phyloP scores from a whole-genome alignment of 2,888 invertebrate species.

The Troilus luridus region DNA sequence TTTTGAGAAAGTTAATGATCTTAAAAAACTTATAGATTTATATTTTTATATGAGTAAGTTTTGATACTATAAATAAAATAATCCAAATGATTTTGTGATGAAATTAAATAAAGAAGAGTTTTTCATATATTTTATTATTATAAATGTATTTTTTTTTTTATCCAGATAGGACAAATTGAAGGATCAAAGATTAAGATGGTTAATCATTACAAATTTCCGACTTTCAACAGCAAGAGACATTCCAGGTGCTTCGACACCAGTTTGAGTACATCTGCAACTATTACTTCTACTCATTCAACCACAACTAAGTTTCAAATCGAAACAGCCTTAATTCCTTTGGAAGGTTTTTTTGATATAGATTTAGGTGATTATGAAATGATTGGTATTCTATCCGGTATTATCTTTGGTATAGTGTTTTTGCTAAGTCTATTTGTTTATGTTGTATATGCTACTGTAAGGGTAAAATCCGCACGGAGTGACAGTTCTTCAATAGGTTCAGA shows the following conservation, averaged over 20 bases:
- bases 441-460: constrained; percentile 49
- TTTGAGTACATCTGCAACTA: neutral
- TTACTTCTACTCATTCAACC: neutral
- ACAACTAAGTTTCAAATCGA: neutral
- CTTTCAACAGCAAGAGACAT: neutral
- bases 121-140: neutral
- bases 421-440: constrained; percentile 34
- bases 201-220: neutral
- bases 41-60: neutral
- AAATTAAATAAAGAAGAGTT: neutral
- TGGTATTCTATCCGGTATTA: constrained; percentile 48
- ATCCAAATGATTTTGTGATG: neutral
- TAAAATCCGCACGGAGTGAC: constrained; percentile 41
- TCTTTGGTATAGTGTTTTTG: constrained; percentile 45
- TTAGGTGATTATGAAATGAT: constrained; percentile 48
- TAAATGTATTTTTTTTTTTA: neutral
- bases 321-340: neutral
- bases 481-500: constrained; percentile 36
- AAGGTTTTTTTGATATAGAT: constrained; percentile 44
- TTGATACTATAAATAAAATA: neutral
- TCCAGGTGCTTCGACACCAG: neutral
- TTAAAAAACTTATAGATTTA: no score
- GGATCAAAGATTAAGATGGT: neutral
- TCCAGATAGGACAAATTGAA: constrained; percentile 29
- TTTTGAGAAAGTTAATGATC: no score